Evolutionary conservation across 2,888 invertebrate genomes (phyloP).

Genomic region (Acleris emargana): DNA sequence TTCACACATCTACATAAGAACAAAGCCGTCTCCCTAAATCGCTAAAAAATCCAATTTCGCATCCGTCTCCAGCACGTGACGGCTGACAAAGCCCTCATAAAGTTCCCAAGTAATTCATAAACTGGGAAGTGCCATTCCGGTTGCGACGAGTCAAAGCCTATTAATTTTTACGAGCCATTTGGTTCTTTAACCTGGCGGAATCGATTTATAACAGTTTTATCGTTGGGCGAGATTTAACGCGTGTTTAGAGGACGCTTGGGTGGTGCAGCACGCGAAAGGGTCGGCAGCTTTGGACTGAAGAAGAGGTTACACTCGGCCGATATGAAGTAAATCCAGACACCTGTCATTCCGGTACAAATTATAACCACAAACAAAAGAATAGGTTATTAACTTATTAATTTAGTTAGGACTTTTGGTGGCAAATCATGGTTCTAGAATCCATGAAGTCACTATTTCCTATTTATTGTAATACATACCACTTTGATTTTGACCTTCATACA

Average conservation of each 20-base stretch:
- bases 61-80: conserved; percentile 78
- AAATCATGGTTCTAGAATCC: too few relatives aligned
- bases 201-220: conserved; percentile 80
- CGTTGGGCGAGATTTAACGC: conserved; percentile 57
- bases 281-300: too few relatives aligned
- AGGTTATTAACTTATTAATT: too few relatives aligned
- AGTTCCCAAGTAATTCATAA: conserved; percentile 77
- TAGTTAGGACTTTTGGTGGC: too few relatives aligned
- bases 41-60: conserved; percentile 77
- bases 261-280: too few relatives aligned
- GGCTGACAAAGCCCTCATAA: conserved; percentile 76
- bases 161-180: conserved; percentile 82
- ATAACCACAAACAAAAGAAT: too few relatives aligned
- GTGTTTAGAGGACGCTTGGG: conserved; percentile 52
- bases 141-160: conserved; percentile 66
- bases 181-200: conserved; percentile 79
- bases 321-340: too few relatives aligned
- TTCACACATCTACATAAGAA: conserved; percentile 38
- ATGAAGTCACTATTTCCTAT: too few relatives aligned
- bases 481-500: too few relatives aligned
- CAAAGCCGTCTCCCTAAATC: conserved; percentile 46
- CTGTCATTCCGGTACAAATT: too few relatives aligned
- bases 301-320: too few relatives aligned
- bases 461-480: too few relatives aligned
- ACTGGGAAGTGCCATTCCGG: conserved; percentile 67